A percentile compares a stretch with the other conserved stretches of the same genome.
Conservation (phyloP, 2,888 invertebrate species). For the Disparrhopalites patrizii region DNA sequence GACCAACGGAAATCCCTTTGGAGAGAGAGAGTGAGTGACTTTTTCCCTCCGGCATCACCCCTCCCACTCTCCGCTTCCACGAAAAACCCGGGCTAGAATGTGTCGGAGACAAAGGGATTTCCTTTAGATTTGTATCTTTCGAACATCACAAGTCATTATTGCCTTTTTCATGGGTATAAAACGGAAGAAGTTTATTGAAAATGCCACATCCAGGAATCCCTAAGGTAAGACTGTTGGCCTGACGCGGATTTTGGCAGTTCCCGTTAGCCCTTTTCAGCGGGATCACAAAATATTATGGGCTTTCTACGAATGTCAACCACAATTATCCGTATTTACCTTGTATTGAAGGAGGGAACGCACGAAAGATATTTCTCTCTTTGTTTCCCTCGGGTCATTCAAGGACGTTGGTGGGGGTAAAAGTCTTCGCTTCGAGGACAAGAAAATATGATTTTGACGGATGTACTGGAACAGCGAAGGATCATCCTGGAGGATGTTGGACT, state of each 20-base stretch:
- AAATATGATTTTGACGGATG: not conserved
- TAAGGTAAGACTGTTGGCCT: not conserved
- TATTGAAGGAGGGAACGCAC: not conserved
- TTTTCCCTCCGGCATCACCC: conserved; percentile 28
- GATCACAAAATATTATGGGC: no score
- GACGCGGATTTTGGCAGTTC: not conserved
- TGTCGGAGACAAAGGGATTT: no score
- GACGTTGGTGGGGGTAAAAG: not conserved
- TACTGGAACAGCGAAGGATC: conserved; percentile 2
- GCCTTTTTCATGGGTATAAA: not conserved
- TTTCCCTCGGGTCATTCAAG: not conserved
- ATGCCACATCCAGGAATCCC: not conserved
- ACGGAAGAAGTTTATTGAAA: not conserved
- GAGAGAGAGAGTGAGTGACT: conserved; percentile 26
- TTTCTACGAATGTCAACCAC: no score
- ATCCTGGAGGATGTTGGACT: not conserved
- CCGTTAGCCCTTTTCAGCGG: not conserved
- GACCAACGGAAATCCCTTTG: conserved; percentile 29
- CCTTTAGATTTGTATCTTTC: no score
- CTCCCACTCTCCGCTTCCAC: conserved; percentile 32
- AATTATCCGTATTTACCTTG: no score
- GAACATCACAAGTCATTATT: no score
- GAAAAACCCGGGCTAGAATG: conserved; percentile 24
- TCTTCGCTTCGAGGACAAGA: not conserved
- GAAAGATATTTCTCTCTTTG: conserved; percentile 5